Evolutionary conservation across 2,888 invertebrate genomes (phyloP).

Genomic region (Epistrophella euchroma): DNA sequence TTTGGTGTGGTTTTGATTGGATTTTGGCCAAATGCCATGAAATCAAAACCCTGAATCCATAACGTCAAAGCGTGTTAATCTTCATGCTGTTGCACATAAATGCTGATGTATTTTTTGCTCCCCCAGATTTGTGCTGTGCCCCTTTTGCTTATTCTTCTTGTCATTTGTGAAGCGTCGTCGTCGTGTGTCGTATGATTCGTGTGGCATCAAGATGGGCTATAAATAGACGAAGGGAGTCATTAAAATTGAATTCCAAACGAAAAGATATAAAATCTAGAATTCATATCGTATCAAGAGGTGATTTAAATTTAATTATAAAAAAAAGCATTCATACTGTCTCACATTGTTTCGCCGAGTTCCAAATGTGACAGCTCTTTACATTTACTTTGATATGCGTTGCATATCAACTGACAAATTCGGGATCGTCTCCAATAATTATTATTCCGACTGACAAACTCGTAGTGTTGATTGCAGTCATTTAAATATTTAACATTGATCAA

Average conservation of each 20-base stretch:
- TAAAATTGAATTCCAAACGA: conserved; percentile 74
- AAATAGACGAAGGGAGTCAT: conserved; percentile 68
- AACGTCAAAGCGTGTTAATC: conserved; percentile 56
- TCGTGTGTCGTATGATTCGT: conserved; percentile 43
- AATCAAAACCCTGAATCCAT: conserved; percentile 73
- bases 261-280: conserved; percentile 67
- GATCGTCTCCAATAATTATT: conserved; percentile 43
- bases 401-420: conserved; percentile 31
- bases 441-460: conserved; percentile 27
- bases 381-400: conserved; percentile 58
- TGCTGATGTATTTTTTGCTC: neutral
- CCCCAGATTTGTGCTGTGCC: neutral
- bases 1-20: conserved; percentile 80
- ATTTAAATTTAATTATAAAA: conserved; percentile 74
- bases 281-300: conserved; percentile 56
- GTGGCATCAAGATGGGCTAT: conserved; percentile 43
- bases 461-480: conserved; percentile 66
- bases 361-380: conserved; percentile 50
- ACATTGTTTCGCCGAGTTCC: conserved; percentile 63
- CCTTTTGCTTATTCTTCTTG: neutral
- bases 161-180: conserved; percentile 24
- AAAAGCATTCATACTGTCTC: conserved; percentile 64
- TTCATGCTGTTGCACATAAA: conserved; percentile 55
- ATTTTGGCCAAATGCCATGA: conserved; percentile 81
- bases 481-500: conserved; percentile 58